Percentiles rank a stretch among this genome's conserved stretches.
phyloP scores from a whole-genome alignment of 2,888 invertebrate genomes.

The Eupithecia insigniata region DNA sequence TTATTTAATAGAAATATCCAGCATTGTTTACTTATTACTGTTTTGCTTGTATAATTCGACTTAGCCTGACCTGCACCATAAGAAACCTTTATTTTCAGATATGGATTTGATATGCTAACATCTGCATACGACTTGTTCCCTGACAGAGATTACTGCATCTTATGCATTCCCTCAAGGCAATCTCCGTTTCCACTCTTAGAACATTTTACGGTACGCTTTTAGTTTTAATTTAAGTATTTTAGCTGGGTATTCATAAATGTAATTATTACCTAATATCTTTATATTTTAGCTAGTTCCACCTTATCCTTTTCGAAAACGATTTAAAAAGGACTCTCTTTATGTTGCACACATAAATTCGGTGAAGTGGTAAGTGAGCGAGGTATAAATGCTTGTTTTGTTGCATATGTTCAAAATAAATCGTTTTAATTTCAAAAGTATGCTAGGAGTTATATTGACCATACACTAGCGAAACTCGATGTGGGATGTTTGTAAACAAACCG shows the following conservation, averaged over 20 bases:
- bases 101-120: conserved; percentile 83
- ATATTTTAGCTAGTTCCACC: conserved; percentile 73
- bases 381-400: too few relatives aligned
- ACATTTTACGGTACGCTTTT: conserved; percentile 82
- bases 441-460: too few relatives aligned
- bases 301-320: conserved; percentile 55
- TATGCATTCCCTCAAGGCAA: conserved; percentile 82
- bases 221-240: background rate
- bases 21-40: too few relatives aligned
- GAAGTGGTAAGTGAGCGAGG: conserved; percentile 63
- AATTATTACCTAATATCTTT: background rate
- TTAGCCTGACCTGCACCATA: background rate
- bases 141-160: conserved; percentile 85
- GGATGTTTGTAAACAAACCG: too few relatives aligned
- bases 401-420: too few relatives aligned
- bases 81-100: conserved; percentile 51
- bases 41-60: background rate
- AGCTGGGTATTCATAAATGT: background rate
- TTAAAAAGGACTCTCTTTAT: conserved; percentile 67
- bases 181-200: conserved; percentile 82
- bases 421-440: too few relatives aligned
- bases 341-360: conserved; percentile 77
- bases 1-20: too few relatives aligned
- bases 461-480: too few relatives aligned
- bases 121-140: conserved; percentile 86